A percentile compares a stretch with the other conserved stretches of the same genome.
These are phyloP conservation scores for Prorops nasuta DNA, from an alignment of 1,140 invertebrate species.

Conservation along the genomic window DNA sequence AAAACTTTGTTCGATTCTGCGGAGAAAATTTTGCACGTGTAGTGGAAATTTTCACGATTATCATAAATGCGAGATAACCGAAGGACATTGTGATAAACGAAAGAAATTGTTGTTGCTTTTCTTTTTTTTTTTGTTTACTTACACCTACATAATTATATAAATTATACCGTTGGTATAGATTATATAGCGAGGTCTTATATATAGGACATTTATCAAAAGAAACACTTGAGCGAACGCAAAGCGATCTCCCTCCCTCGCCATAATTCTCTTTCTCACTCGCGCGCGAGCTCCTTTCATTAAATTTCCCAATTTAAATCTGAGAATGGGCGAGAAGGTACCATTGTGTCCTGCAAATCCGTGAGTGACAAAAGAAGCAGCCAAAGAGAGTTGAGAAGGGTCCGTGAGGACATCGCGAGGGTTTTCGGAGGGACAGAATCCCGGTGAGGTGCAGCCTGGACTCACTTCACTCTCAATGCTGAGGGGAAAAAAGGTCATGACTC, in stretches of 20 bases:
- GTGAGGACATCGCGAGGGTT: neutral
- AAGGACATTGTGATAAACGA: too few relatives aligned
- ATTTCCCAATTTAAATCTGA: neutral
- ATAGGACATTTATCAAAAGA: too few relatives aligned
- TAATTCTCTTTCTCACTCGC: neutral
- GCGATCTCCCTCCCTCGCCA: neutral
- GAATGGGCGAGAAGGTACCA: neutral
- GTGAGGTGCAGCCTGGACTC: neutral
- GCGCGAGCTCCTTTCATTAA: neutral
- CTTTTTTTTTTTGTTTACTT: too few relatives aligned
- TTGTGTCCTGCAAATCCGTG: neutral
- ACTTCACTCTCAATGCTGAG: neutral
- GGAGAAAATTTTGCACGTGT: too few relatives aligned
- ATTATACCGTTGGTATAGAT: too few relatives aligned
- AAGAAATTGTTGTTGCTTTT: too few relatives aligned
- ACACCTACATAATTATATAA: too few relatives aligned
- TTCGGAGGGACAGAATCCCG: neutral
- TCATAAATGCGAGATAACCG: too few relatives aligned
- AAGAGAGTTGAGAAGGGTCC: neutral
- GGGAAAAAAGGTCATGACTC: neutral
- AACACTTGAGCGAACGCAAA: neutral
- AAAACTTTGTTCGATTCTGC: too few relatives aligned
- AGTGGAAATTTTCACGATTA: too few relatives aligned
- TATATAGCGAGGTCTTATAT: too few relatives aligned
- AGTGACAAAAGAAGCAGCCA: neutral